A percentile compares a stretch with the other conserved stretches of the same genome.
phyloP scores from a whole-genome alignment of 2,113 vertebrate species.

The Holacanthus passer region DNA sequence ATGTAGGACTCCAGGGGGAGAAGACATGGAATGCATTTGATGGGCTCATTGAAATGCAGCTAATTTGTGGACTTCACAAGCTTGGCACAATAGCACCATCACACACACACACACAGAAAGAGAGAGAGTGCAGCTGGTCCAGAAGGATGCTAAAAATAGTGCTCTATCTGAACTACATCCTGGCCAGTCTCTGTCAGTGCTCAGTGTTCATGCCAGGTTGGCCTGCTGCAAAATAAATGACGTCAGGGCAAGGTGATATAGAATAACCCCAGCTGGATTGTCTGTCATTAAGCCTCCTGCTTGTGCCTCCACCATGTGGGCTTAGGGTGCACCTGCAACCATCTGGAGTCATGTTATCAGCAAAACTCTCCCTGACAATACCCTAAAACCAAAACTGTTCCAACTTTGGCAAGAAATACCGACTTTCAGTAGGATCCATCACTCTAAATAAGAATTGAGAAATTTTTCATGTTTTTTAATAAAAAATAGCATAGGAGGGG shows the following conservation, averaged over 20 bases:
- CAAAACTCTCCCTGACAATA: background rate
- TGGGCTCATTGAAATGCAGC: conserved; percentile 12
- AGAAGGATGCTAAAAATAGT: conserved; percentile 5
- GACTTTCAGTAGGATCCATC: too few species aligned
- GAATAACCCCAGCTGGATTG: background rate
- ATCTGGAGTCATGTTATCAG: background rate
- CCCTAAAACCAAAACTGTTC: background rate
- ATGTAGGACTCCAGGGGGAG: background rate
- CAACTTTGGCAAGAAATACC: too few species aligned
- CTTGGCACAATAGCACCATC: background rate
- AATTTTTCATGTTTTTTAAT: too few species aligned
- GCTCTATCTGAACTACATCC: conserved; percentile 1
- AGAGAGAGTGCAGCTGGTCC: background rate
- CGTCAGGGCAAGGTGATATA: conserved; percentile 38
- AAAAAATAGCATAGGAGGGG: too few species aligned
- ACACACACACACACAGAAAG: background rate
- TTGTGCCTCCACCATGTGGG: conserved; percentile 68
- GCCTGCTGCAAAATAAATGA: conserved; percentile 46
- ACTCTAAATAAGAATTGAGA: too few species aligned
- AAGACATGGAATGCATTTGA: background rate
- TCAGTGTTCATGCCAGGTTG: conserved; percentile 1
- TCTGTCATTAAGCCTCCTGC: background rate
- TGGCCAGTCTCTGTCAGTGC: too few species aligned
- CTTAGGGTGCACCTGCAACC: conserved; percentile 32
- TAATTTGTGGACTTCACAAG: conserved; percentile 8